Conservation (phyloP, 2,888 invertebrate genomes). For the Gisinianus flammeolus region DNA sequence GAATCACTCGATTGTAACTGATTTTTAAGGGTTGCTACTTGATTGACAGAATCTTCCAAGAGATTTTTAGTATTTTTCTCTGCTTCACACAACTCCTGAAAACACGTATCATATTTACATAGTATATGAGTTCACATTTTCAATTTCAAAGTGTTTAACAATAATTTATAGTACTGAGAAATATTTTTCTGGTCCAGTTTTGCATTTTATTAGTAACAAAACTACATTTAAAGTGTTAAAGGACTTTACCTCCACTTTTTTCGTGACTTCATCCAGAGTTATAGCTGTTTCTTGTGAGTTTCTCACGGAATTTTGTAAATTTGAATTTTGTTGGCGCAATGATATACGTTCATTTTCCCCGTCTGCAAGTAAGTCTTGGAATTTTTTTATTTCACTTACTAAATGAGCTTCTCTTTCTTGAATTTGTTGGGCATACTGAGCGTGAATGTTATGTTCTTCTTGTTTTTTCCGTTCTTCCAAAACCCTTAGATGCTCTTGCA, state of each 20-base stretch:
- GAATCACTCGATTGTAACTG: conserved; percentile 68
- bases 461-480: conserved; percentile 39
- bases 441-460: conserved; percentile 33
- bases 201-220: background rate
- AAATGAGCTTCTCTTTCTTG: conserved; percentile 57
- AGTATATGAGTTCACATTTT: too few species aligned
- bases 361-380: conserved; percentile 39
- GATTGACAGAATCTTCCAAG: conserved; percentile 43
- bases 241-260: conserved; percentile 36
- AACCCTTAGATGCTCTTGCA: conserved; percentile 48
- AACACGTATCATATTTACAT: too few species aligned
- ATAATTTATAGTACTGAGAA: too few species aligned
- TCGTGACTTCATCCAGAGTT: conserved; percentile 43
- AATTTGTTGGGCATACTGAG: conserved; percentile 41
- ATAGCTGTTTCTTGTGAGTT: conserved; percentile 43
- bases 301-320: conserved; percentile 42
- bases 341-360: conserved; percentile 42
- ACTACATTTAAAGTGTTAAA: background rate
- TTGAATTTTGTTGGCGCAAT: conserved; percentile 45
- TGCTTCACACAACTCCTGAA: conserved; percentile 8
- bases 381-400: conserved; percentile 40
- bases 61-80: conserved; percentile 50
- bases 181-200: too few species aligned
- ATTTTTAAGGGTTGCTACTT: conserved; percentile 64
- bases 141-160: too few species aligned